A percentile compares a stretch with the other conserved stretches of the same genome.
Evolutionary conservation across 2,888 invertebrate species (phyloP).

Genomic region (Cetonia aurata): DNA sequence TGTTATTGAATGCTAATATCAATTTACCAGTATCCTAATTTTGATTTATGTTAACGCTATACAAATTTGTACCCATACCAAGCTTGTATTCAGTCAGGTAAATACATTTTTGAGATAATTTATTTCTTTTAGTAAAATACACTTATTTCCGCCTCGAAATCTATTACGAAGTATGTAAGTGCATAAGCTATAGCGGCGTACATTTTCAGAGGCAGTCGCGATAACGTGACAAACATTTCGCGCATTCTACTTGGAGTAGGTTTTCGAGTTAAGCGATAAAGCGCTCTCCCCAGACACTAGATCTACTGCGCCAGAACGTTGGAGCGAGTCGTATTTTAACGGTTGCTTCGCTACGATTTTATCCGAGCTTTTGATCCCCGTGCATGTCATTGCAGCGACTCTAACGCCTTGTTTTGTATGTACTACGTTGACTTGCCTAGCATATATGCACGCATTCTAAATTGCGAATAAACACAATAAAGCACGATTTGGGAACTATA

Average conservation of each 20-base stretch:
- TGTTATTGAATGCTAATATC: too few species aligned
- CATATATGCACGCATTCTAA: constrained; percentile 21
- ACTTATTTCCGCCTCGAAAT: background rate
- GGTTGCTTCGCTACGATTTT: background rate
- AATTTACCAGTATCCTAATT: too few species aligned
- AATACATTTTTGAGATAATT: background rate
- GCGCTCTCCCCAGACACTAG: constrained; percentile 33
- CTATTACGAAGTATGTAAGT: constrained; percentile 23
- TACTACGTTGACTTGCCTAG: constrained; percentile 11
- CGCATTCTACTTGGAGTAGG: constrained; percentile 39
- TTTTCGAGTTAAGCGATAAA: constrained; percentile 42
- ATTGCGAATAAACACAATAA: constrained; percentile 30
- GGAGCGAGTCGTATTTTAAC: constrained; percentile 28
- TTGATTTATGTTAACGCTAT: too few species aligned
- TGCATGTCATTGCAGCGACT: background rate
- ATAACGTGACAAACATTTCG: constrained; percentile 38
- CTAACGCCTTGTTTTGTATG: background rate
- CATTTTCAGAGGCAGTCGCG: constrained; percentile 22
- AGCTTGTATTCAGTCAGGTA: too few species aligned
- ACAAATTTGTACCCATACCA: too few species aligned
- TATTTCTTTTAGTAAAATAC: background rate
- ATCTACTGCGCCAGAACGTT: constrained; percentile 18
- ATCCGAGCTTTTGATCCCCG: constrained; percentile 3
- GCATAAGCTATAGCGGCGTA: constrained; percentile 5
- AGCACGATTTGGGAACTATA: constrained; percentile 28